Evolutionary conservation across 2,113 vertebrate species (phyloP).

Genomic region (Reinhardtius hippoglossoides): DNA sequence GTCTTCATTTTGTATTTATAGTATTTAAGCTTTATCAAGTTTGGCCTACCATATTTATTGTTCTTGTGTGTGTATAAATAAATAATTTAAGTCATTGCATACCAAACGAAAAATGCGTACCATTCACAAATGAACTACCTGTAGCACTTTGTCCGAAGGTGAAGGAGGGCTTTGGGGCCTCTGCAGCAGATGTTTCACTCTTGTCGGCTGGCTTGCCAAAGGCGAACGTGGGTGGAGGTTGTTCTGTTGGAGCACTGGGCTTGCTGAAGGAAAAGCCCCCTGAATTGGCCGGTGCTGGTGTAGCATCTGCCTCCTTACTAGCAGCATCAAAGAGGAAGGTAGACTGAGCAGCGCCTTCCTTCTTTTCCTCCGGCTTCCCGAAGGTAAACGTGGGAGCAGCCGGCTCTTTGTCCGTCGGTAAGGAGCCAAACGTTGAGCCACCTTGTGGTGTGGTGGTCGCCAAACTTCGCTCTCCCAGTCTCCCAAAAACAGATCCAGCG

Average conservation of each 20-base stretch:
- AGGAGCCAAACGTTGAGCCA: conserved; percentile 62
- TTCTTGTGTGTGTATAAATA: too few species aligned
- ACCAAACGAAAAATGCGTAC: background rate
- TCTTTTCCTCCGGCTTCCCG: conserved; percentile 90
- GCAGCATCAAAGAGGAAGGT: conserved; percentile 82
- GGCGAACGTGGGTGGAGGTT: conserved; percentile 79
- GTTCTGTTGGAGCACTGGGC: conserved; percentile 86
- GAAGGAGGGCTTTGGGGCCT: conserved; percentile 85
- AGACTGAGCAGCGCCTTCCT: conserved; percentile 73
- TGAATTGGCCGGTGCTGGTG: conserved; percentile 34
- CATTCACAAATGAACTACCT: conserved; percentile 62
- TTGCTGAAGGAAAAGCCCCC: conserved; percentile 87
- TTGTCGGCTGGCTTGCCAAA: conserved; percentile 87
- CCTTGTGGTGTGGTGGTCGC: conserved; percentile 62
- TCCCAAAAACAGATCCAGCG: conserved; percentile 82
- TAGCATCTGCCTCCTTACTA: conserved; percentile 82
- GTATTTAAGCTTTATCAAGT: background rate
- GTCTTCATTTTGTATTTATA: background rate
- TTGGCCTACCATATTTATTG: too few species aligned
- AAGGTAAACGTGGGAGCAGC: conserved; percentile 82
- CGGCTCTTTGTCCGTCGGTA: conserved; percentile 70
- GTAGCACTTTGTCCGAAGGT: conserved; percentile 84
- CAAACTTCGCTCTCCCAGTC: conserved; percentile 70
- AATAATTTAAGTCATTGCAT: background rate
- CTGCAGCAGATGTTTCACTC: conserved; percentile 76